Evolutionary conservation across 2,888 invertebrate species (phyloP).

Genomic region (Euclidia mi): DNA sequence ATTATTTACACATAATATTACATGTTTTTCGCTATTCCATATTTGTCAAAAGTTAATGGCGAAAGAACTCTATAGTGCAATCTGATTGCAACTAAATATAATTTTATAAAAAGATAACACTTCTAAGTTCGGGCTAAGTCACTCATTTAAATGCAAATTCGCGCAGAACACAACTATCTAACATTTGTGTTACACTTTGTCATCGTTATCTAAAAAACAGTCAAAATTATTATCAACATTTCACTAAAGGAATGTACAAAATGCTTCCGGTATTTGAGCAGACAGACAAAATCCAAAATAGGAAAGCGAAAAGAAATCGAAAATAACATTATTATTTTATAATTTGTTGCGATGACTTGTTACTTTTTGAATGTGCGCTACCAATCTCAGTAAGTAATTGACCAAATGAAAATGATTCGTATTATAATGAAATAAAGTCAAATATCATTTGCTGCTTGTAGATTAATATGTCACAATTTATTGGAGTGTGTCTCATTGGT

Average conservation of each 20-base stretch:
- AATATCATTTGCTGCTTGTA: not conserved
- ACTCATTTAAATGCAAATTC: constrained; percentile 33
- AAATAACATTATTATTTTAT: constrained; percentile 65
- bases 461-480: constrained; percentile 38
- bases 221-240: constrained; percentile 28
- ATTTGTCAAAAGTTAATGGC: not conserved
- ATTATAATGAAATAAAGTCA: not conserved
- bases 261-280: constrained; percentile 35
- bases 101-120: constrained; percentile 1
- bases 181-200: constrained; percentile 14
- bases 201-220: constrained; percentile 27
- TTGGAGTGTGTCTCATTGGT: constrained; percentile 50
- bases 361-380: constrained; percentile 50
- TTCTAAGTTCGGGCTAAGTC: constrained; percentile 13
- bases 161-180: constrained; percentile 26
- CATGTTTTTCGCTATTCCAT: not conserved
- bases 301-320: constrained; percentile 72
- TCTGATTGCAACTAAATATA: not conserved
- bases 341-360: constrained; percentile 69
- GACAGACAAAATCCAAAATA: constrained; percentile 58
- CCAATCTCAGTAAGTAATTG: constrained; percentile 28
- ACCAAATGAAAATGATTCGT: constrained; percentile 12
- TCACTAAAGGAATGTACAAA: constrained; percentile 32
- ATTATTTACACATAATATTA: not conserved
- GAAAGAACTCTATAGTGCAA: no score